These are phyloP conservation scores for Capromys pilorides DNA, from an alignment of 2,797 vertebrate species.

Conservation along the genomic window DNA sequence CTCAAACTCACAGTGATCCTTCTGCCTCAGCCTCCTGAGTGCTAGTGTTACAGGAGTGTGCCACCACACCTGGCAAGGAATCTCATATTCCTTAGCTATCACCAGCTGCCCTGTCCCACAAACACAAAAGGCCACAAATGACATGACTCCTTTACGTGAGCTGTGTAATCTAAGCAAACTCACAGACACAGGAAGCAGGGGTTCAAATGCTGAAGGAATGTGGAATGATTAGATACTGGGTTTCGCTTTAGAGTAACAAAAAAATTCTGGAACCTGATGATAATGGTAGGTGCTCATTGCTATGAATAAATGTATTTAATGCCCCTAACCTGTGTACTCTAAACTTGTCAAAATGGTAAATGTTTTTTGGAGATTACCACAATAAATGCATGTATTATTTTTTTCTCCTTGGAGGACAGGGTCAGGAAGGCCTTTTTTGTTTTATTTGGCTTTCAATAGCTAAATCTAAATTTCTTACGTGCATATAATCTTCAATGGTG, in stretches of 20 bases:
- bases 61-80: not conserved
- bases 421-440: constrained; percentile 43
- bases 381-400: constrained; percentile 30
- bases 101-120: not conserved
- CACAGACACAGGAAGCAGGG: not conserved
- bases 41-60: not conserved
- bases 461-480: constrained; percentile 80
- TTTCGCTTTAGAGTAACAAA: constrained; percentile 32
- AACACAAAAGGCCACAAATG: not conserved
- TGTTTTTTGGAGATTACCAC: constrained; percentile 33
- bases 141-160: constrained; percentile 23
- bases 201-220: not conserved
- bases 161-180: not conserved
- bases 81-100: constrained; percentile 35
- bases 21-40: not conserved
- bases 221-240: not conserved
- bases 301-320: constrained; percentile 15
- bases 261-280: constrained; percentile 52
- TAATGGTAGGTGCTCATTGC: not conserved
- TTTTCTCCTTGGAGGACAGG: constrained; percentile 44
- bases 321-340: not conserved
- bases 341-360: constrained; percentile 35
- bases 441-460: constrained; percentile 53
- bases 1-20: not conserved
- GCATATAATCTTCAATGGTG: constrained; percentile 85